Conservation (phyloP, 2,113 vertebrate genomes). For the Pelobates fuscus region DNA sequence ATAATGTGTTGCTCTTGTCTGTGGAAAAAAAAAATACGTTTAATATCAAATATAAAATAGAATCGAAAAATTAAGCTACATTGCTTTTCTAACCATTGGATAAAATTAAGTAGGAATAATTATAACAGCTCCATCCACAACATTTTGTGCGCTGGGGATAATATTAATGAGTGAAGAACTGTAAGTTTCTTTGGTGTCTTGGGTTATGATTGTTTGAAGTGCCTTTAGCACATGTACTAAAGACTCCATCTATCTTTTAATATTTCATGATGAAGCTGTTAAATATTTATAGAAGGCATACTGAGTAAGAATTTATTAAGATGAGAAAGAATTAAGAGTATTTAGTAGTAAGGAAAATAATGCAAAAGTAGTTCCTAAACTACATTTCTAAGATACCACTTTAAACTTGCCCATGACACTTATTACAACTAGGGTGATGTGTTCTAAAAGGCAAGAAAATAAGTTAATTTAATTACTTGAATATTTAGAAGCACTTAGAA, state of each 20-base stretch:
- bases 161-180: slow-evolving; percentile 17
- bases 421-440: too few relatives aligned
- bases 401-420: too few relatives aligned
- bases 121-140: slow-evolving; percentile 7
- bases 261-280: slow-evolving; percentile 43
- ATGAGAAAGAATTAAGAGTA: not conserved
- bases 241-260: slow-evolving; percentile 42
- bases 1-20: too few relatives aligned
- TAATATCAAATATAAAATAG: too few relatives aligned
- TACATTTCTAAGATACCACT: too few relatives aligned
- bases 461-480: too few relatives aligned
- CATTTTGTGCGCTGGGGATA: slow-evolving; percentile 18
- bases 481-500: too few relatives aligned
- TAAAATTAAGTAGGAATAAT: slow-evolving; percentile 22
- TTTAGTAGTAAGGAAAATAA: slow-evolving; percentile 18
- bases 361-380: not conserved
- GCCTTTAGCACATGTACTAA: slow-evolving; percentile 42
- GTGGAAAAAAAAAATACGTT: too few relatives aligned
- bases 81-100: slow-evolving; percentile 18
- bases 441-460: too few relatives aligned
- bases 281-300: slow-evolving; percentile 44
- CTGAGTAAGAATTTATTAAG: slow-evolving; percentile 36
- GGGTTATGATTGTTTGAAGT: slow-evolving; percentile 36
- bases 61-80: not conserved
- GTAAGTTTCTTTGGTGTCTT: slow-evolving; percentile 14